Base-by-base conservation (phyloP, 2,888 invertebrate species). In the Branchipolynoe longqiensis region DNA sequence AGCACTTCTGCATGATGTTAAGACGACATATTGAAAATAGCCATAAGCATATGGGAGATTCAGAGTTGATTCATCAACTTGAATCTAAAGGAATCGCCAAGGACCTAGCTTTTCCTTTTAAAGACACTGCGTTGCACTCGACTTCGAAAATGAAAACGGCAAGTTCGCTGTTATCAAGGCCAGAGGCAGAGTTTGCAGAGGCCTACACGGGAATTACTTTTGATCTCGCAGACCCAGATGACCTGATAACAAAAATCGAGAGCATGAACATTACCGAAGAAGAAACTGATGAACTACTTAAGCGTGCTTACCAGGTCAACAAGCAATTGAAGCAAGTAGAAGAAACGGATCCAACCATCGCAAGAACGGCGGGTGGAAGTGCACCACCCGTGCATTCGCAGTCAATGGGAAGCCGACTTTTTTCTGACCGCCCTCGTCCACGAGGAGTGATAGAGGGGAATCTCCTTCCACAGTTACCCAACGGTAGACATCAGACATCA, bases 121-220 rank as follows among this genome's bases (percentile, higher is more conserved):
- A 14, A 62, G 31, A 14, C 31, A 1, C 62, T 62, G 28, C 28
- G 25, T 31, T 31, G 25, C 31, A 25, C 25, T n/a, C 62, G 31
- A 25, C 3, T 25, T 18, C 62, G 62, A 62, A 62, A 25, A 4
- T 31, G n/a, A n/a, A n/a, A 28, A 62, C 62, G 3, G 28, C 62
- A 31, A 62, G 28, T 62, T 62, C 28, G 62, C 62, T 62, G 62
- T 62, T 31, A 62, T 62, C 62, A n/a, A n/a, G n/a, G n/a, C n/a
- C n/a, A n/a, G n/a, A n/a, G n/a, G n/a, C n/a, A n/a, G n/a, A n/a
- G n/a, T n/a, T n/a, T 62, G 18, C 25, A 12, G 12, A 12, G 6
- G 14, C 18, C 31, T 14, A 14, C 6, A 2, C 25, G 25, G 62
- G 25, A 62, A 25, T 62, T 62, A 31, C 25, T 28, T 62, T 62